phyloP scores from a whole-genome alignment of 2,113 vertebrate species.

The Rhynchopsitta pachyrhyncha region DNA sequence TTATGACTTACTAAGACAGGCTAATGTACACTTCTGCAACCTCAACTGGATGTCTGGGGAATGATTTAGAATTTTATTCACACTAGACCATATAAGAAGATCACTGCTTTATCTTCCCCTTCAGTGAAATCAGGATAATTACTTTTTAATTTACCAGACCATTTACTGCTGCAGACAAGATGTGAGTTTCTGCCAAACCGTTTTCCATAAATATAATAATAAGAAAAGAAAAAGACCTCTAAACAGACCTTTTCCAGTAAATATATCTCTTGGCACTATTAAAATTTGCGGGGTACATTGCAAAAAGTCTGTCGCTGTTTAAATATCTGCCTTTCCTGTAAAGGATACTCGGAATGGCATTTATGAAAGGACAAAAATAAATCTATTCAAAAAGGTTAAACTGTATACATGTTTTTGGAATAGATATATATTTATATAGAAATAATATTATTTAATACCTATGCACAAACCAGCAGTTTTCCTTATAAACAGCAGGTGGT shows the following conservation, averaged over 20 bases:
- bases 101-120: not conserved
- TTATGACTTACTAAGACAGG: not conserved
- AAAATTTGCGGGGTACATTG: not conserved
- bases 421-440: no score
- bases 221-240: not conserved
- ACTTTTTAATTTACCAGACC: not conserved
- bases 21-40: not conserved
- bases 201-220: not conserved
- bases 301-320: not conserved
- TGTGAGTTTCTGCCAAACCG: not conserved
- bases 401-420: not conserved
- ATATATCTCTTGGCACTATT: not conserved
- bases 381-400: not conserved
- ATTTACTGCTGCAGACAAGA: not conserved
- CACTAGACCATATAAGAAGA: not conserved
- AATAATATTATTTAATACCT: fast-evolving
- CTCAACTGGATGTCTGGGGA: not conserved
- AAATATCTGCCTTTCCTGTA: not conserved
- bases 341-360: not conserved
- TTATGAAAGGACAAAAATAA: not conserved
- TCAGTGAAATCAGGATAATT: not conserved
- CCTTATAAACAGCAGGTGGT: not conserved
- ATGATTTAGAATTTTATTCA: not conserved
- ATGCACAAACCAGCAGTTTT: not conserved
- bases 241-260: not conserved